Evolutionary conservation across 2,797 vertebrate species (phyloP).

Genomic region (Aulostomus chinensis): DNA sequence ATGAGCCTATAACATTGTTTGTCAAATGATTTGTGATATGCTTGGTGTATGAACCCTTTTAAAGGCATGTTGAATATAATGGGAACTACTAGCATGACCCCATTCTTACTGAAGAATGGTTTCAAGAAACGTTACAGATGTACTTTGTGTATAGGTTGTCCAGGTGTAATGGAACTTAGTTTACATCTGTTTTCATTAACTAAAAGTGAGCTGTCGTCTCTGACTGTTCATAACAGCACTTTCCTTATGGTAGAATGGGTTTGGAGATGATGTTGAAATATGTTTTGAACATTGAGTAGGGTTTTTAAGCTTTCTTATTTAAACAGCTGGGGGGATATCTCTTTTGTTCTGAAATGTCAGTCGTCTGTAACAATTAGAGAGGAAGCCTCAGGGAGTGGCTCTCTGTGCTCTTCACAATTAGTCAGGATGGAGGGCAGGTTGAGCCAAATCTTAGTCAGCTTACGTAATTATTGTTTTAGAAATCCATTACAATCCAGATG

Average conservation of each 20-base stretch:
- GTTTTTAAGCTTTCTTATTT: constrained; percentile 72
- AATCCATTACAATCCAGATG: constrained; percentile 73
- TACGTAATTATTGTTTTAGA: constrained; percentile 77
- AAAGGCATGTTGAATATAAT: constrained; percentile 64
- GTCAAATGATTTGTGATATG: constrained; percentile 61
- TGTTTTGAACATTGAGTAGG: no score
- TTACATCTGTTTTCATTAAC: constrained; percentile 38
- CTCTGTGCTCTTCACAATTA: constrained; percentile 70
- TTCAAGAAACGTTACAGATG: no score
- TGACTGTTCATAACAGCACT: constrained; percentile 26
- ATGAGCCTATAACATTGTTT: constrained; percentile 54
- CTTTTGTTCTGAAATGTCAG: constrained; percentile 71
- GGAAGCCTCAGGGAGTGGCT: constrained; percentile 77
- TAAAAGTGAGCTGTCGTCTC: constrained; percentile 33
- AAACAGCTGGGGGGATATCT: constrained; percentile 79
- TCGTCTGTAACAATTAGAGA: constrained; percentile 72
- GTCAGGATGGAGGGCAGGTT: constrained; percentile 58
- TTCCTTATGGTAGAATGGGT: constrained; percentile 11
- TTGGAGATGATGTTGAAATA: no score
- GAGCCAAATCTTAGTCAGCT: constrained; percentile 64
- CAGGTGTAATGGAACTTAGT: constrained; percentile 49
- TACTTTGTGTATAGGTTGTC: constrained; percentile 61
- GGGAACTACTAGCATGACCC: constrained; percentile 58
- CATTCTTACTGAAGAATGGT: constrained; percentile 35
- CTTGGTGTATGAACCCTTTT: constrained; percentile 58